A percentile compares a stretch with the other conserved stretches of the same genome.
phyloP scores from a whole-genome alignment of 2,888 invertebrate genomes.

The Tribolium freemani region DNA sequence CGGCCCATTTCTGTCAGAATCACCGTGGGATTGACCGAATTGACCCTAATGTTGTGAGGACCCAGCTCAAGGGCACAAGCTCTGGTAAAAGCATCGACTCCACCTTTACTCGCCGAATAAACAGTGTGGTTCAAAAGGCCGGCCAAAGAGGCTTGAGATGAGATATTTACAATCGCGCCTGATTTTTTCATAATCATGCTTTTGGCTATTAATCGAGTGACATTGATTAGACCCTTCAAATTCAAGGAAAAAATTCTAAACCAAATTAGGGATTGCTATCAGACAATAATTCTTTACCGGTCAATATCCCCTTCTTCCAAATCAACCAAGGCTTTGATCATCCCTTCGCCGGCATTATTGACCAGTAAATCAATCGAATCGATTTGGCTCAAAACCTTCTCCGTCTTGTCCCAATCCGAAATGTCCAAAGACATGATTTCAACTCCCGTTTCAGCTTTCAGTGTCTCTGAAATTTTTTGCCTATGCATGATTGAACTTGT shows the following conservation, averaged over 20 bases:
- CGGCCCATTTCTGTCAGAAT: slow-evolving; percentile 93
- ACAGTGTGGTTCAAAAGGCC: slow-evolving; percentile 83
- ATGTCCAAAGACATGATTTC: not conserved
- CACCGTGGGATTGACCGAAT: slow-evolving; percentile 95
- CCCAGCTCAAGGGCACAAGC: slow-evolving; percentile 91
- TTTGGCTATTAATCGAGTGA: slow-evolving; percentile 85
- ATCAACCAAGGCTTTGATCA: slow-evolving; percentile 7
- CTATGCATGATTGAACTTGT: too few species aligned
- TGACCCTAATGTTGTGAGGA: slow-evolving; percentile 85
- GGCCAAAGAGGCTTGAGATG: slow-evolving; percentile 86
- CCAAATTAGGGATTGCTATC: too few species aligned
- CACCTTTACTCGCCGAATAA: slow-evolving; percentile 91
- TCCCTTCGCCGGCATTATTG: slow-evolving; percentile 23
- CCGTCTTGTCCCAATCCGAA: slow-evolving; percentile 5
- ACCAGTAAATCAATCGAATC: slow-evolving; percentile 19
- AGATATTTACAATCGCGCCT: slow-evolving; percentile 91
- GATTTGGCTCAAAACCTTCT: not conserved
- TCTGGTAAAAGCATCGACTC: slow-evolving; percentile 86
- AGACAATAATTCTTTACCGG: not conserved
- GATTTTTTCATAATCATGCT: slow-evolving; percentile 80
- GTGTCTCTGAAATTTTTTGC: slow-evolving; percentile 46
- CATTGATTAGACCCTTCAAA: slow-evolving; percentile 86
- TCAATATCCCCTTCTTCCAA: slow-evolving; percentile 19
- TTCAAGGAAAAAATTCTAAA: slow-evolving; percentile 77
- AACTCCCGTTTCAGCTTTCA: not conserved